Evolutionary conservation across 2,113 vertebrate genomes (phyloP).

Genomic region (Brienomyrus brachyistius): DNA sequence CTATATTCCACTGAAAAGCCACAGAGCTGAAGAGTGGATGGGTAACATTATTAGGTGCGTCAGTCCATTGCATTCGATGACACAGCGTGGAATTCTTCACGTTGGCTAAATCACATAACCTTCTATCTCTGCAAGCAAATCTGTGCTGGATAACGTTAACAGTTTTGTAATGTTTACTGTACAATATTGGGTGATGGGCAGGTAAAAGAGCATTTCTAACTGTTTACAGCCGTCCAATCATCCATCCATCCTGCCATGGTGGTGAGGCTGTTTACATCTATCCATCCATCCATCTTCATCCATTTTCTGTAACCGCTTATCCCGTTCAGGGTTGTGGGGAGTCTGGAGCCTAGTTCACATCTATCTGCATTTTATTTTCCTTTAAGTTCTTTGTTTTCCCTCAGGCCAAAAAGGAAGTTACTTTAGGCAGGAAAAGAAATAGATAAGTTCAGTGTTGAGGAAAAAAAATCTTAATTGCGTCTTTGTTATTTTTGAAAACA

Average conservation of each 20-base stretch:
- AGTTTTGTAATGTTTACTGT: neutral
- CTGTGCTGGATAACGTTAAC: neutral
- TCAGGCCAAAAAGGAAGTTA: neutral
- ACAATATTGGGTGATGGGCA: neutral
- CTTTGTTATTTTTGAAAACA: neutral
- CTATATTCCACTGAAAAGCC: neutral
- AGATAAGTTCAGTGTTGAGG: neutral
- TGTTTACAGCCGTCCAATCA: neutral
- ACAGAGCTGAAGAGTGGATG: neutral
- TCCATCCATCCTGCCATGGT: neutral
- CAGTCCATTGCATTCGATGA: neutral
- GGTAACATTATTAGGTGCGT: neutral
- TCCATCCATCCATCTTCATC: neutral
- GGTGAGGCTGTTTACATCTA: no score
- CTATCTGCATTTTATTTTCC: neutral
- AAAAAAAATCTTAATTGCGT: neutral
- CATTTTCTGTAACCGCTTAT: neutral
- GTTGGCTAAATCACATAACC: neutral
- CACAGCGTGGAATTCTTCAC: neutral
- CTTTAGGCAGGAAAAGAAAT: slow-evolving; percentile 2
- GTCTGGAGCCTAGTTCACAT: neutral
- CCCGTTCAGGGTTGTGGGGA: neutral
- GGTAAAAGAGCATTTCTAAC: neutral
- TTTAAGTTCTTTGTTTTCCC: neutral
- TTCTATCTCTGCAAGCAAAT: neutral